Base-by-base conservation (phyloP, 2,888 invertebrate genomes). In the Ecdyonurus torrentis region DNA sequence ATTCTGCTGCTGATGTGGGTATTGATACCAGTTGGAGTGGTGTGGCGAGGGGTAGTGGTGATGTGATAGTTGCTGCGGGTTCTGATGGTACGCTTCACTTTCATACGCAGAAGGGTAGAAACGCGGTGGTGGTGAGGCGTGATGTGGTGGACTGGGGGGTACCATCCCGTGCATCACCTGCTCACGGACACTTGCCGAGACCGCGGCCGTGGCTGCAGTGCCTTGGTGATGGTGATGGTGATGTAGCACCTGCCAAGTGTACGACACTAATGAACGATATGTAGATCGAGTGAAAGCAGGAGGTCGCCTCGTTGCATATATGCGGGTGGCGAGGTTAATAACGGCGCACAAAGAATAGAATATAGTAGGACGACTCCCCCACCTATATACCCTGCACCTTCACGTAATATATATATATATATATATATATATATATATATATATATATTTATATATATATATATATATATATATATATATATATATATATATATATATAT, bases 41-140 rank as follows among this genome's bases (percentile, higher is more conserved):
- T 37, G 37, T 37, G 37, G 37, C 37, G 37, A 37, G 37, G 37
- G 37, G 37, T 37, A 37, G 37, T 37, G 37, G 15, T 37, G 37
- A 15, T 37, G 37, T 5, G 7, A 10, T 10, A 10, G 37, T 37
- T 37, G 37, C 15, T 37, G 37, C n/a, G n/a, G n/a, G n/a, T n/a
- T n/a, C 15, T 37, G 37, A 15, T 37, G 37, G 37, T 37, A 37
- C 15, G 37, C 37, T 5, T 37, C 37, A 37, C 37, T 37, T 15
- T 37, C 55, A n/a, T 55, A 55, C 10, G 50, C 10, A 5, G 55
- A 5, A 20, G 55, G 55, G 22, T 55, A 55, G 55, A 55, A 55
- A n/a, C 55, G 55, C 55, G 55, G 55, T 22, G 55, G 55, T 22
- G 55, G 55, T n/a, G 55, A 55, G 55, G 55, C 55, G 55, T 55